A percentile compares a stretch with the other conserved stretches of the same genome.
phyloP scores from a whole-genome alignment of 2,888 invertebrate species.

The Sinopyrophorus schimmeli region DNA sequence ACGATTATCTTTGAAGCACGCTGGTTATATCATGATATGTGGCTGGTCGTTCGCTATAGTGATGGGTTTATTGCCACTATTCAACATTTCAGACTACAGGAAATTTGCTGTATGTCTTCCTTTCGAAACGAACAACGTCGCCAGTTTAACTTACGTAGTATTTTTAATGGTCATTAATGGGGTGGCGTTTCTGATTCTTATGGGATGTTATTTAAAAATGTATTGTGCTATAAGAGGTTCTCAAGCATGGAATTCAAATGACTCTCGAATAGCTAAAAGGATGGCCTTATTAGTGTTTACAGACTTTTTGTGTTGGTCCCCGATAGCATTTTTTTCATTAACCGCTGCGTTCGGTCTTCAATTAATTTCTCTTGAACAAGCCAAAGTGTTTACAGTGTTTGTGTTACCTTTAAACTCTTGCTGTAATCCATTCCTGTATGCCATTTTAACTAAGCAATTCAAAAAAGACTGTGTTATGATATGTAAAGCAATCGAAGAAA shows the following conservation, averaged over 20 bases:
- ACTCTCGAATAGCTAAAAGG: constrained; percentile 92
- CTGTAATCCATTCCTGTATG: constrained; percentile 97
- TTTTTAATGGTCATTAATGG: constrained; percentile 91
- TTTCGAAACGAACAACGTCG: constrained; percentile 79
- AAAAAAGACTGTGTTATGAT: constrained; percentile 96
- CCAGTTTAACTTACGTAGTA: constrained; percentile 85
- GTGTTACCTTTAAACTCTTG: constrained; percentile 95
- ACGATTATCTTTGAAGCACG: constrained; percentile 86
- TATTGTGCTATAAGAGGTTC: constrained; percentile 97
- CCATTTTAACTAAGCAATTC: constrained; percentile 96
- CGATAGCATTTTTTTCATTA: constrained; percentile 93
- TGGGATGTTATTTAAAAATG: constrained; percentile 96
- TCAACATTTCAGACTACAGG: constrained; percentile 92
- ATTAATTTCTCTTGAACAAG: constrained; percentile 90
- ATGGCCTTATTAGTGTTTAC: constrained; percentile 97
- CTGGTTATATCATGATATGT: constrained; percentile 86
- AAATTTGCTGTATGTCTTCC: constrained; percentile 97
- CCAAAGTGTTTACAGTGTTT: constrained; percentile 95
- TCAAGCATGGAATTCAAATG: constrained; percentile 96
- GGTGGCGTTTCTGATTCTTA: constrained; percentile 89
- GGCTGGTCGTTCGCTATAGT: constrained; percentile 91
- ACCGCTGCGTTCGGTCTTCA: constrained; percentile 92
- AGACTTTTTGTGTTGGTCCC: constrained; percentile 97
- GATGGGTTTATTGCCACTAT: constrained; percentile 86
- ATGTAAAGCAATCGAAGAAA: constrained; percentile 95